Evolutionary conservation across 2,113 vertebrate genomes (phyloP), one percentile per base, ranked within the genome.

Genomic region (Hippoglossus stenolepis): DNA sequence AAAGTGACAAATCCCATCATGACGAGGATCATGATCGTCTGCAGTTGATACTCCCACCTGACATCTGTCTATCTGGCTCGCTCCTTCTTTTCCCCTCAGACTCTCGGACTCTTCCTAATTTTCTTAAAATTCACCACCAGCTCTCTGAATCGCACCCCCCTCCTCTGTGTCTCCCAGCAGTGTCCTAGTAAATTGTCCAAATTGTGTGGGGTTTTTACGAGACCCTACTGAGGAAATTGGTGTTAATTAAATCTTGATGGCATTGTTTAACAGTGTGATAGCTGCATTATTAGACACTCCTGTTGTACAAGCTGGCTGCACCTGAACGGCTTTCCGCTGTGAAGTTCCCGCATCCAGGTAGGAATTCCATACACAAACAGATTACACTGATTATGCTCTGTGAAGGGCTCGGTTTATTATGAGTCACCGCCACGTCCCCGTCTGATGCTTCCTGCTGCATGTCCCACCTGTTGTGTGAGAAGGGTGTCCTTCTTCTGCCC

Each of bases 381-480:
- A 78, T 77, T 40, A 66, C 28, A 45, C n/a, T 6, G 9, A 60
- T 7, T 56, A 15, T 20, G 73, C 59, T 12, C 11, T 12, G 17
- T 45, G 21, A 56, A 26, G 67, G n/a, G 15, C 67, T 31, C 17
- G 57, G 70, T 69, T 77, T 59, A 73, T 77, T 74, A 28, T 17
- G 38, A 87, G 79, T 80, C 88, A 65, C 54, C 49, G 77, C 62
- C 66, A 74, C 82, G 51, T 88, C 78, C 80, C 58, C 78, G 24
- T 62, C 49, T 3, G 40, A 51, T 77, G 66, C 89, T 85, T 84
- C 82, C 73, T 86, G 85, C 77, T 75, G 74, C 71, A 40, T 31
- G 53, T 83, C 83, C 90, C 89, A 91, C 92, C 92, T 92, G 87
- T 90, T 87, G 87, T 47, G 43, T 69, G 82, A 89, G 84, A 91